phyloP scores from a whole-genome alignment of 1,140 invertebrate genomes.

The Andricus grossulariae region DNA sequence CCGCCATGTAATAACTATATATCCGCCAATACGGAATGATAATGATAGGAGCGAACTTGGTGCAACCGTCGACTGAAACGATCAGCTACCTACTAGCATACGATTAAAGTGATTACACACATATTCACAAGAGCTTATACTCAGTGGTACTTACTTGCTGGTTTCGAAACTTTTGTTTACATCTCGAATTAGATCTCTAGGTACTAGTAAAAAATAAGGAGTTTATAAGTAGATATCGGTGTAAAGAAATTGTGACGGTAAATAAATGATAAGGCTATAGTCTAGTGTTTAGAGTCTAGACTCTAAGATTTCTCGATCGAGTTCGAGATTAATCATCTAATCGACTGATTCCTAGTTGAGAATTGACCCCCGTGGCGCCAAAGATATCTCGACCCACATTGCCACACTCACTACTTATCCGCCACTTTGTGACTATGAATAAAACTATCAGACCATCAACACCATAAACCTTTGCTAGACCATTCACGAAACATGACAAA shows the following conservation, averaged over 20 bases:
- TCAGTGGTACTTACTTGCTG: no score
- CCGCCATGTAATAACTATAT: constrained; percentile 10
- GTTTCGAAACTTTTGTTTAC: no score
- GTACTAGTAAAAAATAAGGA: no score
- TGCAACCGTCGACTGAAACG: constrained; percentile 3
- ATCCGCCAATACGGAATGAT: constrained; percentile 21
- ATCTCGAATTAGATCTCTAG: no score
- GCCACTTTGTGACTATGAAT: not conserved
- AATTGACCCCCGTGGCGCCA: constrained; percentile 22
- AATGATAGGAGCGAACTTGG: constrained; percentile 19
- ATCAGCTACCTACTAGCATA: constrained; percentile 3
- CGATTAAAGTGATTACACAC: not conserved
- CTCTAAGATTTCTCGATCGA: not conserved
- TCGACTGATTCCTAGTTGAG: constrained; percentile 12
- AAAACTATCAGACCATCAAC: not conserved
- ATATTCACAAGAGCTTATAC: no score
- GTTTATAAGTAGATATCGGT: no score
- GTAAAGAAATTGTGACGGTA: no score
- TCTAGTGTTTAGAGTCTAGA: not conserved
- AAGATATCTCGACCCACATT: constrained; percentile 18
- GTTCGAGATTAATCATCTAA: constrained; percentile 14
- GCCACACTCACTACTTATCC: not conserved
- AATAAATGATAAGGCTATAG: no score
- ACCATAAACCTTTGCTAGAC: not conserved
- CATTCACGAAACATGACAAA: constrained; percentile 24